A percentile compares a stretch with the other conserved stretches of the same genome.
Conservation (phyloP, 2,888 invertebrate species). For the Macaria notata region DNA sequence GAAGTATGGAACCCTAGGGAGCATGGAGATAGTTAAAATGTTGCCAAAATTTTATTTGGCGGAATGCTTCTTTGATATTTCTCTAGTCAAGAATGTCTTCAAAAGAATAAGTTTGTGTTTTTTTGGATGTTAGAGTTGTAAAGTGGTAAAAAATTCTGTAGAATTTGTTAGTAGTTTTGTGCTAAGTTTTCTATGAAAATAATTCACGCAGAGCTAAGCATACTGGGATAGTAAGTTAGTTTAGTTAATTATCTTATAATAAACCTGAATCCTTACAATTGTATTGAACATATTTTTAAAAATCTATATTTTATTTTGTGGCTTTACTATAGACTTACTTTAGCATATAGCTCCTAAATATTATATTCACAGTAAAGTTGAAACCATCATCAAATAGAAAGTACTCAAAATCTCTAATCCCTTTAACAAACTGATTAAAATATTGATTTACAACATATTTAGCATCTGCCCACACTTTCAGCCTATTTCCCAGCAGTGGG, state of each 20-base stretch:
- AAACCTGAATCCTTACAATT: no score
- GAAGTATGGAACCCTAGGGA: slow-evolving; percentile 41
- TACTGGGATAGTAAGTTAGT: no score
- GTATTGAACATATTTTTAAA: no score
- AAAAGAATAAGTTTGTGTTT: no score
- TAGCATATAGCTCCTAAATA: slow-evolving; percentile 9
- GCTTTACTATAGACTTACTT: neutral
- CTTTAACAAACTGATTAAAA: slow-evolving; percentile 24
- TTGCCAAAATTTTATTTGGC: slow-evolving; percentile 45
- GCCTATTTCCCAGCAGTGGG: slow-evolving; percentile 23
- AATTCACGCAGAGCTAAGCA: no score
- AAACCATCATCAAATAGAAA: neutral
- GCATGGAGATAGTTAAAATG: slow-evolving; percentile 54
- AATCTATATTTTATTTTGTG: no score
- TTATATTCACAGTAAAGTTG: neutral
- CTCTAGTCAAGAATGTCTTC: slow-evolving; percentile 33
- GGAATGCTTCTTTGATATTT: slow-evolving; percentile 39
- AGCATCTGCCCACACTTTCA: slow-evolving; percentile 18
- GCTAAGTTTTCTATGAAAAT: no score
- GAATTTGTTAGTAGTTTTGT: no score
- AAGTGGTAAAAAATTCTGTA: no score
- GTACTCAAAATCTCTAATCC: slow-evolving; percentile 9
- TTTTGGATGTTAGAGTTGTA: no score
- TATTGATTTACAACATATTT: slow-evolving; percentile 26
- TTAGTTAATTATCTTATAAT: no score